These are phyloP conservation scores for Merops nubicus DNA, from an alignment of 2,113 vertebrate species.

Conservation along the genomic window DNA sequence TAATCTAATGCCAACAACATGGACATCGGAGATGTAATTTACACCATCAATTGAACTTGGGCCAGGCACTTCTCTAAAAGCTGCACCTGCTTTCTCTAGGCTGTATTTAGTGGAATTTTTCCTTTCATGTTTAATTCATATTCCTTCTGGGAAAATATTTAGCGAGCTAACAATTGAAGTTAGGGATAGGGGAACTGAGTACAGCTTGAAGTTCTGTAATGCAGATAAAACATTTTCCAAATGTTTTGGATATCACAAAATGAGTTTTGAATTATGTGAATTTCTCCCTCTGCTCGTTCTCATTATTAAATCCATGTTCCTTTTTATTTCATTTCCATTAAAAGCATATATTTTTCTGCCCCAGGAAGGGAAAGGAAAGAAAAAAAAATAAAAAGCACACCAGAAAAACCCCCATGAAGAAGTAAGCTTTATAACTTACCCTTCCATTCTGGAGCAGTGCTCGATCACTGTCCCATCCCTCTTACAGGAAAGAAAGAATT, in stretches of 20 bases:
- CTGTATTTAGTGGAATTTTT: conserved; percentile 19
- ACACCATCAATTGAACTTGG: background rate
- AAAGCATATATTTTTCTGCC: background rate
- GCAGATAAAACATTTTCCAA: conserved; percentile 8
- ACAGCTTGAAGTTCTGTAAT: background rate
- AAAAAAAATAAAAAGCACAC: background rate
- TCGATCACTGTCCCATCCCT: background rate
- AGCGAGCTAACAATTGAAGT: conserved; percentile 2
- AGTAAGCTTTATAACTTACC: background rate
- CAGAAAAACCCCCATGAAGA: background rate
- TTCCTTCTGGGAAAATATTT: conserved; percentile 41
- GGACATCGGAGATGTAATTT: conserved; percentile 30
- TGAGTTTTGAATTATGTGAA: conserved; percentile 13
- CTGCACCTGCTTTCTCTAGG: conserved; percentile 56
- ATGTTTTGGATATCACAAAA: background rate
- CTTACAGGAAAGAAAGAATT: background rate
- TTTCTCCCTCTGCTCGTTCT: background rate
- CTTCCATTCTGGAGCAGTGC: background rate
- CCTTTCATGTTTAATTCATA: conserved; percentile 55
- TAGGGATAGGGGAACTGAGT: background rate
- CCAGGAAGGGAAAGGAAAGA: background rate
- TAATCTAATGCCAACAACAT: background rate
- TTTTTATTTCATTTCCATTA: background rate
- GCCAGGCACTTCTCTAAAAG: conserved; percentile 8
- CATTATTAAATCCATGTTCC: background rate